A percentile compares a stretch with the other conserved stretches of the same genome.
phyloP scores from a whole-genome alignment of 2,888 invertebrate species.

The Ormyrus pomaceus region DNA sequence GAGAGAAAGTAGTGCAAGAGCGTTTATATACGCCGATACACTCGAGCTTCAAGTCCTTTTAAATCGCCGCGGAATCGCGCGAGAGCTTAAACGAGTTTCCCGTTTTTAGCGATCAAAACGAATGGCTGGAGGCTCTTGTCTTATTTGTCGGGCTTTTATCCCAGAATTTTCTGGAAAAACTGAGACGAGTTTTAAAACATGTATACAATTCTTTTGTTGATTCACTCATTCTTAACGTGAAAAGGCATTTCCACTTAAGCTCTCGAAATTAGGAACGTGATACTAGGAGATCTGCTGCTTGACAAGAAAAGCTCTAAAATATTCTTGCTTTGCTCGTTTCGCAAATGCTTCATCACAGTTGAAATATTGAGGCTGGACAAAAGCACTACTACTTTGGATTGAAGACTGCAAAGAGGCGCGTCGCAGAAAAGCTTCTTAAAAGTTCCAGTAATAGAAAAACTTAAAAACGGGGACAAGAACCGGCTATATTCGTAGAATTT shows the following conservation, averaged over 20 bases:
- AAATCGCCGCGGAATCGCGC: conserved; percentile 15
- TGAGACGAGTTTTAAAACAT: too few species aligned
- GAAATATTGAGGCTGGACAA: neutral
- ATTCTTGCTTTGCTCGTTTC: too few species aligned
- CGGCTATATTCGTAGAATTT: conserved; percentile 26
- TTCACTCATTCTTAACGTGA: too few species aligned
- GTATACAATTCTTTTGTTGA: too few species aligned
- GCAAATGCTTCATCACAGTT: too few species aligned
- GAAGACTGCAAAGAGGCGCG: neutral
- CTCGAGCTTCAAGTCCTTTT: conserved; percentile 9
- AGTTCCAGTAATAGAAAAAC: conserved; percentile 42
- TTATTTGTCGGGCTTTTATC: conserved; percentile 1
- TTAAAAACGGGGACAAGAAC: conserved; percentile 25
- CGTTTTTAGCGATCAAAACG: neutral
- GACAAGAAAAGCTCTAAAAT: too few species aligned
- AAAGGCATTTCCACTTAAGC: too few species aligned
- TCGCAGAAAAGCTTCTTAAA: conserved; percentile 2
- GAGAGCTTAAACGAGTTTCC: conserved; percentile 10
- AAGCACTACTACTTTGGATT: neutral
- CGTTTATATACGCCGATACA: conserved; percentile 15
- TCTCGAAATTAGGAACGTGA: too few species aligned
- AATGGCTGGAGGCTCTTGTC: neutral
- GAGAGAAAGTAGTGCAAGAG: neutral
- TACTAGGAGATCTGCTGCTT: too few species aligned
- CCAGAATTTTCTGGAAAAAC: neutral